Base-by-base conservation (phyloP, 2,113 vertebrate species). In the Tupaia chinensis region DNA sequence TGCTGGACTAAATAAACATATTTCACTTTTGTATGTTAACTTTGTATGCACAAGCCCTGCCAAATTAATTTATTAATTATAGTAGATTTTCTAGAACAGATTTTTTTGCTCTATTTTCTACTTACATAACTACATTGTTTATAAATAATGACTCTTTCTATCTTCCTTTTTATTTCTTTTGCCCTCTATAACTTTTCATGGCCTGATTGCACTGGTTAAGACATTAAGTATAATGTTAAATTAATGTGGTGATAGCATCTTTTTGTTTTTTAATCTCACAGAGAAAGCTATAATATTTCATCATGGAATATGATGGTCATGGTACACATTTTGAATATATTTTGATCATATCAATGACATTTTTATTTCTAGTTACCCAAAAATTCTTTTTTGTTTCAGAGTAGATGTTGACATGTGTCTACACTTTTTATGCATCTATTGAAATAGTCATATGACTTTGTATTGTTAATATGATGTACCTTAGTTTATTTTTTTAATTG, bases 171-270 rank as follows among this genome's bases (percentile, higher is more conserved):
- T 19, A 91, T 22, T 60, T 87, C 23, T 56, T 79, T 32, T 73
- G 58, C 22, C 12, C 56, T 72, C 69, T 85, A 32, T 89, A 68
- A 19, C 23, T 91, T 34, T 81, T 68, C 23, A 23, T 86, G 58
- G 13, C 5, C 25, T 80, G 80, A 87, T 17, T 66, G 5, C 20
- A 53, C 60, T 87, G 9, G 16, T 32, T 66, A 56, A 25, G 53
- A 58, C n/a, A 74, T 81, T 15, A 87, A 87, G 27, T 95, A 87
- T 15, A 87, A 65, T 58, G 23, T 72, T 78, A 76, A 86, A 68
- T 60, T 89, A 29, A 81, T 4, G 23, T 56, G 32, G 19, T 66
- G 23, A 70, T 77, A 79, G 66, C 68, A 73, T 81, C 56, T 65
- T 81, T 81, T 20, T 56, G 23, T 63, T 80, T 91, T 95, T 20